phyloP scores from a whole-genome alignment of 2,888 invertebrate genomes.

The Bugula neritina region DNA sequence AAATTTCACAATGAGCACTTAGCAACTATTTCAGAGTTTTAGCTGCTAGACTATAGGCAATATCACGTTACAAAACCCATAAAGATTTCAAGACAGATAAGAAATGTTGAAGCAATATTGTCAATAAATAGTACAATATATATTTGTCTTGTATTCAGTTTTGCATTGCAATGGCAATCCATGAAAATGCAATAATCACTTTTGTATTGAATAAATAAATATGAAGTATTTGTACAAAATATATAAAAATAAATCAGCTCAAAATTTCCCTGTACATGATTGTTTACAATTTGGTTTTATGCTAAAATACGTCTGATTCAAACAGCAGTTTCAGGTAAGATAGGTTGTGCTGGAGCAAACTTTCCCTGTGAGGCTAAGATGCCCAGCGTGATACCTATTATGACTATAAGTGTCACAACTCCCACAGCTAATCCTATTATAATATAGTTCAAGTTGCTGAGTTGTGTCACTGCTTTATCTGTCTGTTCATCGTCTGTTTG shows the following conservation, averaged over 20 bases:
- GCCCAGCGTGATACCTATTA: neutral
- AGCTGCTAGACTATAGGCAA: too few relatives aligned
- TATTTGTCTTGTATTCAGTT: too few relatives aligned
- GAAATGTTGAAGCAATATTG: too few relatives aligned
- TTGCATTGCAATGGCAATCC: too few relatives aligned
- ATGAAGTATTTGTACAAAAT: neutral
- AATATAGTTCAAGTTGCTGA: neutral
- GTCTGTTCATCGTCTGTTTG: neutral
- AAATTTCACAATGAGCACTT: too few relatives aligned
- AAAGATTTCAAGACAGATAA: too few relatives aligned
- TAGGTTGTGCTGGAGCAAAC: neutral
- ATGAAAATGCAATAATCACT: too few relatives aligned
- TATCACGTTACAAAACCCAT: too few relatives aligned
- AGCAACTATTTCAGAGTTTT: too few relatives aligned
- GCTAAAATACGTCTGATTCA: neutral
- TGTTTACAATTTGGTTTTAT: too few relatives aligned
- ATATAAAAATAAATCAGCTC: neutral
- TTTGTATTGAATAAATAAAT: too few relatives aligned
- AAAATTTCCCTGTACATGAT: neutral
- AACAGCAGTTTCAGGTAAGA: neutral
- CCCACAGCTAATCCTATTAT: neutral
- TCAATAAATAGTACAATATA: too few relatives aligned
- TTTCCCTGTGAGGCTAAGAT: neutral
- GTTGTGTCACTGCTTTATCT: neutral
- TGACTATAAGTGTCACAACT: neutral